Base-by-base conservation (phyloP, 2,113 vertebrate species). In the Pluvialis apricaria region DNA sequence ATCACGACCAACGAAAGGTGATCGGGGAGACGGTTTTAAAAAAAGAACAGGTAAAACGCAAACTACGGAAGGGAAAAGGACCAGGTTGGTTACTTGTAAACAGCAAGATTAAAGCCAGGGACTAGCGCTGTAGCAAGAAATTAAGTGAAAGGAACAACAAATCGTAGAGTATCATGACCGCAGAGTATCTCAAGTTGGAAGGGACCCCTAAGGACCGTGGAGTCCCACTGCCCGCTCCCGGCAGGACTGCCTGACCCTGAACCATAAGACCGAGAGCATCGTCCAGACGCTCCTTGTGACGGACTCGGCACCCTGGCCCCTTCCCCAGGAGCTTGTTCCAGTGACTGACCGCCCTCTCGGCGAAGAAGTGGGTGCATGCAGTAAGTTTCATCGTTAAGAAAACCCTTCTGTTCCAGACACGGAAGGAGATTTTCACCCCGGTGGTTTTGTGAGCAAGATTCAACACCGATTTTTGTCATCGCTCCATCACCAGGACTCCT, bases 191-290 rank as follows among this genome's bases (percentile, higher is more conserved):
- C 29, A 13, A 51, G 66, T 28, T 22, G 55, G 66, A n/a, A 51
- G 36, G 54, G 44, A 70, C n/a, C n/a, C 18, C 0, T 22, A 28
- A 34, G 29, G 34, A 45, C 24, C 32, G 29, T 11, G 0, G 3
- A 68, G 51, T 24, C 49, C 31, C 13, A 22, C 44, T 47, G n/a
- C 58, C 21, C 13, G 75, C 61, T 40, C 36, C 61, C 25, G 36
- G 5, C 61, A 18, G 61, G 36, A 11, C 49, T 51, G 49, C 52
- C 52, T 9, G 5, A 15, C 29, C 11, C 28, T 3, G 4, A 69
- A 20, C n/a, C 16, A 0, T 9, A 5, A 4, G 8, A 15, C 21
- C 5, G 2, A 15, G 21, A 58, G 42, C 52, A 4, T 32, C 12
- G 1, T 18, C 40, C 40, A 31, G 51, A 20, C 1, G 5, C 13